Evolutionary conservation across 2,888 invertebrate species (phyloP), one percentile per base, ranked within the genome.

Genomic region (Koerneria pararmatus): DNA sequence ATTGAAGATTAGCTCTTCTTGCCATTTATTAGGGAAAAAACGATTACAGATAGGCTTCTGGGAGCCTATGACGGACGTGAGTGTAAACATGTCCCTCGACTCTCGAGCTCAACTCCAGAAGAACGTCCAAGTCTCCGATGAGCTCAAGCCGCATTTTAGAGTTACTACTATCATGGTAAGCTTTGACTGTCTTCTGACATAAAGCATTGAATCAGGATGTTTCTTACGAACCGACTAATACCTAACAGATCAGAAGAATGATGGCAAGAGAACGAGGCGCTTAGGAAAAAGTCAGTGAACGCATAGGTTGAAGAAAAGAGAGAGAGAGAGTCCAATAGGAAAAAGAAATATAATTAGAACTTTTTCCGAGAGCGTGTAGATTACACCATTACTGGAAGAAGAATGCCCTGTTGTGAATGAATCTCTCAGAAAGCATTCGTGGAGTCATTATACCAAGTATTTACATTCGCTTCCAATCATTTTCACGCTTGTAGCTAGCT

Each of bases 141-240:
- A 82, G 61, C 67, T 82, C 60, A 83, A 83, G 71, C 82, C 82
- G 1, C 83, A 82, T 66, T 80, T 86, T 46, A 76, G 82, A n/a
- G 84, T 85, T 0, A 84, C 84, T 0, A 84, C 84, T 8, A 80
- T 84, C 41, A 77, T 82, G 77, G 84, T 83, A 74, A 53, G 61
- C 2, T 15, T 71, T 46, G 19, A 29, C 54, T 29, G 3, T 74
- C 34, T 46, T 6, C n/a, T n/a, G 3, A 19, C 22, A 46, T n/a
- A 24, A 6, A 69, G 29, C 24, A 27, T 53, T 11, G 22, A 53
- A 53, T 11, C 11, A 24, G 53, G 53, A 53, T 24, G 22, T 53
- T 53, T 35, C 3, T 27, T 22, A 41, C 15, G 19, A 58, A 58
- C 24, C 4, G 31, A 24, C n/a, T 5, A 24, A 6, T n/a, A 49